Base-by-base conservation (phyloP, 2,797 vertebrate genomes). In the Valencia hispanica region DNA sequence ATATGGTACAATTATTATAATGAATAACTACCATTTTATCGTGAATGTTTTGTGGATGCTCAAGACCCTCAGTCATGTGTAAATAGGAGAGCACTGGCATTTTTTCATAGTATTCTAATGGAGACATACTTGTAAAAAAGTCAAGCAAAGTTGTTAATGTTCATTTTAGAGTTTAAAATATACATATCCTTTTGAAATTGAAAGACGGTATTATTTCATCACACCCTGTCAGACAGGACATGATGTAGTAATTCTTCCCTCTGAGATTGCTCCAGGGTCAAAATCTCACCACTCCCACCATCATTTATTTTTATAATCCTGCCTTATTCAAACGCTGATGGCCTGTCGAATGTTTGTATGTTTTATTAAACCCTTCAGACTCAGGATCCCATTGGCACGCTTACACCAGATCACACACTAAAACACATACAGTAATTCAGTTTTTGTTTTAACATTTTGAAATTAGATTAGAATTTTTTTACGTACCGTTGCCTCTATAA, bases 331-430 rank as follows among this genome's bases (percentile, higher is more conserved):
- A 75, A 89, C 82, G 72, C 73, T 53, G 65, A 79, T 63, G 81
- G 74, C 83, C 86, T 85, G 78, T 81, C 82, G 90, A 89, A 88
- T 86, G 82, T 85, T 89, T 74, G 70, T 82, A 70, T 88, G 83
- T 91, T 88, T 89, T 75, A 86, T 85, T 84, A 87, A 86, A 89
- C 85, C 82, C 78, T 83, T 84, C 71, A 75, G 69, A 83, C 68
- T 86, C 70, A 70, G 77, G 79, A 86, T 87, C 76, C 79, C 78
- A 75, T 86, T 76, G 61, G 77, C 69, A 80, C 53, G 72, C 78
- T 88, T 74, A 85, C 74, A 85, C 75, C 50, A 25, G 0, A 20
- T 11, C 63, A 81, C 6, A 4, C 78, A 78, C 70, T 83, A 68
- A 73, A 43, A 80, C 39, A 65, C 68, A 72, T 48, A 78, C n/a